These are phyloP conservation scores for Gambelia wislizenii DNA, from an alignment of 2,797 vertebrate species.

Conservation along the genomic window DNA sequence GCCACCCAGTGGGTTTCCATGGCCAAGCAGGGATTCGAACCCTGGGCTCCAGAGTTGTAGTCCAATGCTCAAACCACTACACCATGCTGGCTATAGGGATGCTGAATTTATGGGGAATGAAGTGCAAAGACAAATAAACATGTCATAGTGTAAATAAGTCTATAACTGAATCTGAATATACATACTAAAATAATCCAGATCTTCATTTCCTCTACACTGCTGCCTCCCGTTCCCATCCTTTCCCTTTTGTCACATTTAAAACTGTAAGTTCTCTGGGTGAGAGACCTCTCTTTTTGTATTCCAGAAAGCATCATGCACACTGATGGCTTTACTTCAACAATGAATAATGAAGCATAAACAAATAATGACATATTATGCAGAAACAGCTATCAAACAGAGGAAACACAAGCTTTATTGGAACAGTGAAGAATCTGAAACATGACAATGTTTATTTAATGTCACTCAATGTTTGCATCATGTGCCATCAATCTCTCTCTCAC, in stretches of 20 bases:
- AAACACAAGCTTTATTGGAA: not conserved
- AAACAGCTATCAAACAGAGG: slow-evolving; percentile 35
- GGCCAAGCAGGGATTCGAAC: too few relatives aligned
- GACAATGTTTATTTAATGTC: not conserved
- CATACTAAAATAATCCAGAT: not conserved
- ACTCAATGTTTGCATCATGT: not conserved
- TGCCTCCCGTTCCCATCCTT: not conserved
- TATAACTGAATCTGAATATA: not conserved
- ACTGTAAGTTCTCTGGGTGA: not conserved
- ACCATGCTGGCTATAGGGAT: not conserved
- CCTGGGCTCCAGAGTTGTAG: too few relatives aligned
- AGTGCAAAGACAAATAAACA: not conserved
- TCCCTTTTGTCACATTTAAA: not conserved
- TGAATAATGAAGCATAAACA: slow-evolving; percentile 29
- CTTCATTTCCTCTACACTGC: not conserved
- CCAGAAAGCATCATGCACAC: not conserved
- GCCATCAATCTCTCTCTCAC: not conserved
- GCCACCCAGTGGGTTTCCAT: too few relatives aligned
- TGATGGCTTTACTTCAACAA: slow-evolving; percentile 6
- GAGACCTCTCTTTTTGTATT: not conserved
- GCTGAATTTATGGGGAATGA: slow-evolving; percentile 39
- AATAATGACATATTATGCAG: slow-evolving; percentile 1
- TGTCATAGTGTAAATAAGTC: not conserved
- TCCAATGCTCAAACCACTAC: too few relatives aligned
- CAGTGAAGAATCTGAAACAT: slow-evolving; percentile 13